These are phyloP conservation scores for Eupsittula cactorum DNA, from an alignment of 2,113 vertebrate species.

Conservation along the genomic window DNA sequence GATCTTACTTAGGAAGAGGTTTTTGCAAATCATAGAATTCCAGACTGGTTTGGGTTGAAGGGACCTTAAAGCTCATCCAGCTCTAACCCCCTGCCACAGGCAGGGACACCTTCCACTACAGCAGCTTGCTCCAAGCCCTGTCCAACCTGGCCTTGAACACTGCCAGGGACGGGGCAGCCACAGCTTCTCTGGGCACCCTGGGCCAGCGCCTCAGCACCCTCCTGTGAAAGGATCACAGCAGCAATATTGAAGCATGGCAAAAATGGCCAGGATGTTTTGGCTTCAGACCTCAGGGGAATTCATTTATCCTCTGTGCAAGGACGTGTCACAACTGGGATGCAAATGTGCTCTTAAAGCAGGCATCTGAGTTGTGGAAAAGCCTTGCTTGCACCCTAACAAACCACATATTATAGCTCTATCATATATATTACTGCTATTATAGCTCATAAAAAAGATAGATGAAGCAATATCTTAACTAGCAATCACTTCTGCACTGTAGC, in stretches of 20 bases:
- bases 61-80: not conserved
- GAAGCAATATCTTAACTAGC: not conserved
- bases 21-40: not conserved
- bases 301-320: not conserved
- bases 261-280: not conserved
- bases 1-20: not conserved
- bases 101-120: not conserved
- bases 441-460: not conserved
- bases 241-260: accelerated
- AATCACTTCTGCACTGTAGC: accelerated
- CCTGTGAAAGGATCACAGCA: accelerated
- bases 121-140: not conserved
- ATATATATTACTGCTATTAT: not conserved
- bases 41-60: not conserved
- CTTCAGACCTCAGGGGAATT: not conserved
- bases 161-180: not conserved
- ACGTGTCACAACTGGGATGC: not conserved
- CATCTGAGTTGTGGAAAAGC: not conserved
- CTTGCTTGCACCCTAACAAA: not conserved
- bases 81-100: accelerated
- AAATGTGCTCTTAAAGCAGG: not conserved
- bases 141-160: not conserved
- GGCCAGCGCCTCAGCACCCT: not conserved
- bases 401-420: not conserved
- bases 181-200: not conserved